These are phyloP conservation scores for Temnopleurus reevesii DNA, from an alignment of 53 echinoderm and acorn worm genomes.

Conservation along the genomic window DNA sequence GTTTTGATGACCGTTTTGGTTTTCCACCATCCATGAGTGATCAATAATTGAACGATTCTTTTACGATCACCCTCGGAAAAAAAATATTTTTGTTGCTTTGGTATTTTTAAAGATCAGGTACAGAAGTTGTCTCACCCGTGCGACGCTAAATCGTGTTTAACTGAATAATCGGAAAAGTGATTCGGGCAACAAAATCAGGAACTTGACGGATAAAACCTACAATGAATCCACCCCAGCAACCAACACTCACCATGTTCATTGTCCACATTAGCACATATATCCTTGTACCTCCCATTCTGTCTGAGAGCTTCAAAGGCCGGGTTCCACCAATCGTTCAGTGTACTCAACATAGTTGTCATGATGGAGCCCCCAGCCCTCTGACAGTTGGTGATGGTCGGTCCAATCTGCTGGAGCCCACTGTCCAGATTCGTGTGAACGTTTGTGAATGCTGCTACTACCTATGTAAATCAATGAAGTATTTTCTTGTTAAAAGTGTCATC, in stretches of 20 bases:
- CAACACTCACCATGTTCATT: conserved; percentile 62
- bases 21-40: too few species aligned
- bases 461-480: too few species aligned
- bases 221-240: not conserved
- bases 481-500: too few species aligned
- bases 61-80: too few species aligned
- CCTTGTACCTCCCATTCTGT: conserved; percentile 6
- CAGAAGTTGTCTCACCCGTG: too few species aligned
- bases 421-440: not conserved
- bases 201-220: not conserved
- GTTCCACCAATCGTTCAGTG: conserved; percentile 73
- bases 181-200: too few species aligned
- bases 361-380: conserved; percentile 62
- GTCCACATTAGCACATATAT: conserved; percentile 37
- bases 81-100: too few species aligned
- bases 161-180: too few species aligned
- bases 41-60: too few species aligned
- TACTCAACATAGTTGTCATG: conserved; percentile 71
- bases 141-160: too few species aligned
- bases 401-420: conserved; percentile 19
- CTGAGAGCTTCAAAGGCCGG: conserved; percentile 68
- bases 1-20: too few species aligned
- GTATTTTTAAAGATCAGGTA: too few species aligned
- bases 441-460: conserved; percentile 27
- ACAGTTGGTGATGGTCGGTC: conserved; percentile 53